These are phyloP conservation scores for Salminus brasiliensis DNA, from an alignment of 2,113 vertebrate genomes.

Conservation along the genomic window DNA sequence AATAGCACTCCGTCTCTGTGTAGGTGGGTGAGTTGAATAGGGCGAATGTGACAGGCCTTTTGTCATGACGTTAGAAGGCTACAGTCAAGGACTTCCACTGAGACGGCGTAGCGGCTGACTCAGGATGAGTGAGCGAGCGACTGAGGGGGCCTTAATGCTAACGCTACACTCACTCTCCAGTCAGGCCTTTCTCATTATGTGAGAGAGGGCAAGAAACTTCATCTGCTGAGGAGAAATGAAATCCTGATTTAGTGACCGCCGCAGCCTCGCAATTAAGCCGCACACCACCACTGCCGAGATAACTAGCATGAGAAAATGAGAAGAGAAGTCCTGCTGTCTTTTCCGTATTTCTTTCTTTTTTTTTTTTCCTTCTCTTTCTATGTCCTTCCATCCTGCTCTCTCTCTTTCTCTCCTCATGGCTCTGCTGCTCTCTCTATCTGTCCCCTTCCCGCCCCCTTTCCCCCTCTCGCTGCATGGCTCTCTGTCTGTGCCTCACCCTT, in stretches of 20 bases:
- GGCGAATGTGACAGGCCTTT: background rate
- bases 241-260: constrained; percentile 52
- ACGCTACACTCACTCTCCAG: background rate
- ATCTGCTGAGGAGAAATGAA: constrained; percentile 43
- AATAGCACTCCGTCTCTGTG: background rate
- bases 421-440: too few species aligned
- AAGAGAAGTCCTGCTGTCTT: constrained; percentile 40
- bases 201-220: constrained; percentile 50
- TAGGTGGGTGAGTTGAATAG: constrained; percentile 19
- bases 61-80: background rate
- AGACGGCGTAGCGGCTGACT: background rate
- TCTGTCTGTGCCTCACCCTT: constrained; percentile 1
- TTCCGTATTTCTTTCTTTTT: constrained; percentile 49
- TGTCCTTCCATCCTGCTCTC: background rate
- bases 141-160: background rate
- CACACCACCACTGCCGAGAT: constrained; percentile 34
- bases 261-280: constrained; percentile 54
- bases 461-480: background rate
- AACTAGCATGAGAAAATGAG: constrained; percentile 1
- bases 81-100: constrained; percentile 13
- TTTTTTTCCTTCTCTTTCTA: background rate
- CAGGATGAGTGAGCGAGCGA: constrained; percentile 21
- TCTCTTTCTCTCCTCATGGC: background rate
- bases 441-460: background rate
- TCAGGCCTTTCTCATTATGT: background rate